These are phyloP conservation scores for Alectura lathami DNA, from an alignment of 2,113 vertebrate genomes.

Conservation along the genomic window DNA sequence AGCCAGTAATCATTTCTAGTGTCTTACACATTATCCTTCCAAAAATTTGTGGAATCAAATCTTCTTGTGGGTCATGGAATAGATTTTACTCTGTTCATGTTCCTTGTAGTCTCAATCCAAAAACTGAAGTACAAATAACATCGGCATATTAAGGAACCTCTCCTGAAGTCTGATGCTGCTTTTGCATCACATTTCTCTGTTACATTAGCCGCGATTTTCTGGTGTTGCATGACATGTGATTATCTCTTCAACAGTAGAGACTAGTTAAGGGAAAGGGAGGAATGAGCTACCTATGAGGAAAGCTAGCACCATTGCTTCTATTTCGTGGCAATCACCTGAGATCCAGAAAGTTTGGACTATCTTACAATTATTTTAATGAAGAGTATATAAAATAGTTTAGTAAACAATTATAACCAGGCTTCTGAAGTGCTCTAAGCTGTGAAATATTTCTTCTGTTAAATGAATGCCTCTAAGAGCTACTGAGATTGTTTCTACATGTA, in stretches of 20 bases:
- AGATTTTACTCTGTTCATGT: not conserved
- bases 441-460: not conserved
- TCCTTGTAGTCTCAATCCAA: not conserved
- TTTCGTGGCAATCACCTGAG: not conserved
- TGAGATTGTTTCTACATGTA: not conserved
- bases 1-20: not conserved
- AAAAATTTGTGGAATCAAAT: not conserved
- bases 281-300: not conserved
- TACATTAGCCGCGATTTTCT: rapidly evolving
- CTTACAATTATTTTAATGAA: not conserved
- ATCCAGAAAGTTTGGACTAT: not conserved
- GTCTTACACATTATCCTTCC: not conserved
- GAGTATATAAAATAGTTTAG: too few relatives aligned
- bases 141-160: not conserved
- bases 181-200: not conserved
- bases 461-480: not conserved
- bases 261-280: not conserved
- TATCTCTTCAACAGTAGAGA: not conserved
- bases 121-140: not conserved
- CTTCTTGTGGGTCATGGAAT: not conserved
- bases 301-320: not conserved
- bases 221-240: not conserved
- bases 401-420: not conserved
- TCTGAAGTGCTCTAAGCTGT: not conserved
- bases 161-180: not conserved